Base-by-base conservation (phyloP, 2,888 invertebrate genomes). In the Coremacera marginata region DNA sequence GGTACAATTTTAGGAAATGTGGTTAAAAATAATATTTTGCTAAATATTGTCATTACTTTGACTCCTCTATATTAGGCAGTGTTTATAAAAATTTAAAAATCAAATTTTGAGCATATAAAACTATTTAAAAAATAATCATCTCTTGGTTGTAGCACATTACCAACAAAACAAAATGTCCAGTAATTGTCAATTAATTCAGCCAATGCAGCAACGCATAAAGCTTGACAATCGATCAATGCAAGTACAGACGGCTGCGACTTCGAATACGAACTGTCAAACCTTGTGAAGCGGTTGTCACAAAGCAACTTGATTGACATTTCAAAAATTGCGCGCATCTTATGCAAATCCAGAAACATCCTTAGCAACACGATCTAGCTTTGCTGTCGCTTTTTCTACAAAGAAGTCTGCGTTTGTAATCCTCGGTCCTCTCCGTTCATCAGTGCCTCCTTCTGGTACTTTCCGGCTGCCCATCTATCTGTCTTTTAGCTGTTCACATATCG, bases 301-400 rank as follows among this genome's bases (percentile, higher is more conserved):
- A 51, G 51, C 37, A 11, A 27, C 11, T 65, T 74, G 74, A 74
- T 74, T 74, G 74, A 74, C 74, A 67, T 74, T 65, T 67, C 34
- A 67, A 65, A 74, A 73, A 51, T 60, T 63, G 72, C 62, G 49
- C 31, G 44, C 49, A 44, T 62, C 44, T 62, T 52, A 72, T 72
- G 72, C 72, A 72, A 72, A 72, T 49, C 49, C 44, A 25, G 16
- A 11, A n/a, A 34, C 8, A 19, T n/a, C n/a, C 14, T n/a, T n/a
- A 22, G 51, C 68, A 68, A 68, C 68, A 67, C 67, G 44, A 68
- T 68, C 68, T 68, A 11, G 51, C 49, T 37, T 19, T 27, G 68
- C 14, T 68, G 49, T 68, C n/a, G 19, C 31, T 65, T n/a, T n/a
- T 34, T 8, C 19, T 31, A 9, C 19, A 8, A 49, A 44, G 44